Base-by-base conservation (phyloP, 2,797 vertebrate genomes). In the Onychomys arenicola region DNA sequence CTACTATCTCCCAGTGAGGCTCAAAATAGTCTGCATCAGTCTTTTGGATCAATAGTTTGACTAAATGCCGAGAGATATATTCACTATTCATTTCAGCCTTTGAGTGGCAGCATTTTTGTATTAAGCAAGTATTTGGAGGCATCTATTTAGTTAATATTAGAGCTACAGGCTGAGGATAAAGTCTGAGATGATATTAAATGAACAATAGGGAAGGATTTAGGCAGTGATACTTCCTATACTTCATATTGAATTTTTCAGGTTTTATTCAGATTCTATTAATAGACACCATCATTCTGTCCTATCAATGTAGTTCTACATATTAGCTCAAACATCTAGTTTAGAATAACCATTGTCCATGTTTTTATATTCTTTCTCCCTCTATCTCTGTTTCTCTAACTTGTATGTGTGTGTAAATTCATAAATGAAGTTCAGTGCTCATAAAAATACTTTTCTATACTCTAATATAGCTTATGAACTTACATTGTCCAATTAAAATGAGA, bases 391-490 rank as follows among this genome's bases (percentile, higher is more conserved):
- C 27, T 83, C 37, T 88, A 27, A 57, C 25, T 57, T 14, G 27
- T 40, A 5, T 13, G 49, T 49, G 49, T 11, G 6, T 40, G 7
- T 43, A 32, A 84, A 65, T 34, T 84, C 29, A 84, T 65, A 65
- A 84, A 43, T 61, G 43, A 40, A 34, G 29, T 49, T 17, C 29
- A 52, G 2, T 52, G 43, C 6, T 86, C 46, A 86, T 69, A 86
- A 86, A 85, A 86, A 85, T 84, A 32, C 1, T 59, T 59, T 73
- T 29, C 71, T 77, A 17, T n/a, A 43, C 93, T 94, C 19, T 92
- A 32, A 78, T 84, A 86, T 27, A 40, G 6, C 59, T 92, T 90
- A 76, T 94, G 75, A 86, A 67, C 17, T 96, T 93, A 43, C 83
- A 21, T 65, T n/a, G 83, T 81, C 5, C 52, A 89, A 76, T 55